A percentile compares a stretch with the other conserved stretches of the same genome.
phyloP scores from a whole-genome alignment of 2,797 vertebrate species.

The Sebastes vulpes region DNA sequence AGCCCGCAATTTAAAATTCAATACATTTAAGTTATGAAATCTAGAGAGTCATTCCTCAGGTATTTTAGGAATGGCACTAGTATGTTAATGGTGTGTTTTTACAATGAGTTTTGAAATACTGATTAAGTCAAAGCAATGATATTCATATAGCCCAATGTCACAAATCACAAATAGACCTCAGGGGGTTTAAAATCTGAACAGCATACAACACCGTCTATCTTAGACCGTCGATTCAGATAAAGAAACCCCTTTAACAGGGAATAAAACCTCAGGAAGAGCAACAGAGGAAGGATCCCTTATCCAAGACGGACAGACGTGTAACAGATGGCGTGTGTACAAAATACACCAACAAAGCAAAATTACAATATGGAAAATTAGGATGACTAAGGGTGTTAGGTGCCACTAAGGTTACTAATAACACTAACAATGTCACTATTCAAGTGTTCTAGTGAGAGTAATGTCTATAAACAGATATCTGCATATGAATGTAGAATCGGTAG shows the following conservation, averaged over 20 bases:
- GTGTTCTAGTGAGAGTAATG: background rate
- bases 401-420: background rate
- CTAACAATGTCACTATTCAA: background rate
- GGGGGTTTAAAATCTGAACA: background rate
- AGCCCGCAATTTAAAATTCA: slow-evolving; percentile 39
- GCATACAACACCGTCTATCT: background rate
- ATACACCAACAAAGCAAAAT: background rate
- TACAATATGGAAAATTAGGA: background rate
- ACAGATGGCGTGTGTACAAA: no score
- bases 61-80: background rate
- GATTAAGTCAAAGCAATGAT: background rate
- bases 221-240: background rate
- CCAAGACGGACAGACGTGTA: no score
- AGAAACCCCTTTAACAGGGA: fast-evolving
- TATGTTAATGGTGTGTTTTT: background rate
- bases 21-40: slow-evolving; percentile 18
- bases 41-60: background rate
- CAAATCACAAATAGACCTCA: background rate
- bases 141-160: background rate
- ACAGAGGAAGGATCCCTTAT: no score
- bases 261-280: no score
- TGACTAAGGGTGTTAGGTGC: no score
- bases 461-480: background rate
- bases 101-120: background rate
- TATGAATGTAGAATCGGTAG: background rate